Evolutionary conservation across 2,113 vertebrate species (phyloP), one percentile per base, ranked within the genome.

Genomic region (Symphodus melops): DNA sequence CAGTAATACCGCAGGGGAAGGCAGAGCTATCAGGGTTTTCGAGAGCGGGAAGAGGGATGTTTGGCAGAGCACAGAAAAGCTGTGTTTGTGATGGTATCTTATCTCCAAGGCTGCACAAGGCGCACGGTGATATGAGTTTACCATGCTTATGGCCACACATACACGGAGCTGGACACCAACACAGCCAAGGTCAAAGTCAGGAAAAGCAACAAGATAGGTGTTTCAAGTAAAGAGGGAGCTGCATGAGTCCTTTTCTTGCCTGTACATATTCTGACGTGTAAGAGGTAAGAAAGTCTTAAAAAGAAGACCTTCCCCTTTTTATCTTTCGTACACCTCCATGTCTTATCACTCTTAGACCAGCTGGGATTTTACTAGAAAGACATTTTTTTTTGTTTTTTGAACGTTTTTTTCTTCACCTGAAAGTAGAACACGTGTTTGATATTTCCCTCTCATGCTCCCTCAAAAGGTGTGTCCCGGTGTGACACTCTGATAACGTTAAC

Each of bases 21-120:
- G 55, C 57, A 20, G 65, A 72, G 79, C 82, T 68, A 69, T 77
- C 44, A 39, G 67, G 49, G 53, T 83, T 72, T 41, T 20, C 85
- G 70, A 75, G 56, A 44, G 72, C 23, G 21, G 58, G 77, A 74
- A 82, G 70, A 71, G 72, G 69, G 78, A 66, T 79, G 53, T 86
- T 86, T 84, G 80, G 81, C 72, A 59, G 59, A 60, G 76, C 61
- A 77, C 44, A 57, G 73, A 16, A 76, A 86, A 86, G 60, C 70
- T 39, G 63, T 84, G 79, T 41, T 81, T 81, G 72, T 75, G 88
- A 88, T 87, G 74, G 58, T 87, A 88, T 91, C 89, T 85, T 53
- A 66, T 77, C 61, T 17, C 81, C 57, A 53, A 68, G 76, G 70
- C 77, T 77, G 77, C 84, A 53, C 75, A 77, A 74, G 72, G 74